phyloP scores from a whole-genome alignment of 2,888 invertebrate species.

The Tinea pellionella region DNA sequence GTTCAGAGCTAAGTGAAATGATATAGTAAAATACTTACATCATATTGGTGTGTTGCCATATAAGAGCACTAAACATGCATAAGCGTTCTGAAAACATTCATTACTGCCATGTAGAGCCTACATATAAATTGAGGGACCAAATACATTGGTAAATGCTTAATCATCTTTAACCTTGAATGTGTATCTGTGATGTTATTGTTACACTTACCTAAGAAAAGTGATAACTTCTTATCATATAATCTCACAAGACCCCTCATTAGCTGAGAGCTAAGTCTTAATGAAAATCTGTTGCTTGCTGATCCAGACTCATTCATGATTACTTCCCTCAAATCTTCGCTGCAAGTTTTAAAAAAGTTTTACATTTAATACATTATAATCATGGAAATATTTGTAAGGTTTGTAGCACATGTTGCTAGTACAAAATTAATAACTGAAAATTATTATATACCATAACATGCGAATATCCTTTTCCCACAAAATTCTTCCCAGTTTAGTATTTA shows the following conservation, averaged over 20 bases:
- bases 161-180: too few species aligned
- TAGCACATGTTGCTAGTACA: too few species aligned
- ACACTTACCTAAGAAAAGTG: constrained; percentile 34
- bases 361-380: too few species aligned
- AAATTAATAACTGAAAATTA: too few species aligned
- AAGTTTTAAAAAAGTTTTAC: constrained; percentile 19
- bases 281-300: constrained; percentile 43
- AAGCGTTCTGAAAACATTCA: constrained; percentile 38
- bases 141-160: too few species aligned
- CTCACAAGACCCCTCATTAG: constrained; percentile 48
- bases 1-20: too few species aligned
- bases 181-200: too few species aligned
- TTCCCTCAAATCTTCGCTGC: constrained; percentile 44
- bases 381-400: too few species aligned
- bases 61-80: constrained; percentile 50
- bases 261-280: constrained; percentile 52
- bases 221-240: constrained; percentile 47
- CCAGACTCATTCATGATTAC: constrained; percentile 52
- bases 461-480: constrained; percentile 48
- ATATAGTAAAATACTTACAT: background rate
- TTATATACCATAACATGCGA: constrained; percentile 50
- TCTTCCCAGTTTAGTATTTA: constrained; percentile 15
- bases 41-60: constrained; percentile 41
- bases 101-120: too few species aligned
- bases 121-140: too few species aligned